A percentile compares a stretch with the other conserved stretches of the same genome.
phyloP scores from a whole-genome alignment of 2,113 vertebrate genomes.

The Lagopus muta region DNA sequence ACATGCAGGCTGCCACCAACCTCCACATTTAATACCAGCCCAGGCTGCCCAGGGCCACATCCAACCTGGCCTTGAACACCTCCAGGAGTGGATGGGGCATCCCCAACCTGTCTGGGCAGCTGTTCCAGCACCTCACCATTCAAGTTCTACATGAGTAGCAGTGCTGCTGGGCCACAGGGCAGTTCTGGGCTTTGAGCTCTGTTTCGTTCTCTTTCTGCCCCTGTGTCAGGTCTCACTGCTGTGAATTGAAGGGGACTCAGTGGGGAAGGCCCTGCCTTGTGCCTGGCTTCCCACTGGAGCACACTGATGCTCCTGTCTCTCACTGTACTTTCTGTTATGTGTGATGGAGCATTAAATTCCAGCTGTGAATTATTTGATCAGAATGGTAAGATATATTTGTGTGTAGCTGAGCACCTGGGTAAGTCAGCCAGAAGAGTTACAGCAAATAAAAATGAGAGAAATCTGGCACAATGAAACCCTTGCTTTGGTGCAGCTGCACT shows the following conservation, averaged over 20 bases:
- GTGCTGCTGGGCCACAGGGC: fast-evolving
- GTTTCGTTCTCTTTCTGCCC: background rate
- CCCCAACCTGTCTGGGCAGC: no score
- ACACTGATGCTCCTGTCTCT: fast-evolving
- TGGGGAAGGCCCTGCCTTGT: background rate
- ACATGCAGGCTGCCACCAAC: no score
- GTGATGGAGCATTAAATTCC: background rate
- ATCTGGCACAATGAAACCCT: background rate
- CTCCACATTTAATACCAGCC: no score
- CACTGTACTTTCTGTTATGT: background rate
- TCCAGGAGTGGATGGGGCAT: no score
- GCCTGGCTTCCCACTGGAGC: background rate
- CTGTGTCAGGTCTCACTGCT: background rate
- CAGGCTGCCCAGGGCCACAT: no score
- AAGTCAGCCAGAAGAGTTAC: constrained; percentile 12
- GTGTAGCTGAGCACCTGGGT: background rate
- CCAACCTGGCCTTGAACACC: no score
- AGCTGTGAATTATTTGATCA: background rate
- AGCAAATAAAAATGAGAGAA: background rate
- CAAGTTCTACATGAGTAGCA: no score
- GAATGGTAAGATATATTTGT: background rate
- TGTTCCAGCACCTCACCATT: no score
- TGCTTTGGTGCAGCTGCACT: background rate
- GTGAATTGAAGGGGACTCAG: background rate
- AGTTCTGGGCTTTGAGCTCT: background rate